These are phyloP conservation scores for Argyresthia goedartella DNA, from an alignment of 2,888 invertebrate species.

Conservation along the genomic window DNA sequence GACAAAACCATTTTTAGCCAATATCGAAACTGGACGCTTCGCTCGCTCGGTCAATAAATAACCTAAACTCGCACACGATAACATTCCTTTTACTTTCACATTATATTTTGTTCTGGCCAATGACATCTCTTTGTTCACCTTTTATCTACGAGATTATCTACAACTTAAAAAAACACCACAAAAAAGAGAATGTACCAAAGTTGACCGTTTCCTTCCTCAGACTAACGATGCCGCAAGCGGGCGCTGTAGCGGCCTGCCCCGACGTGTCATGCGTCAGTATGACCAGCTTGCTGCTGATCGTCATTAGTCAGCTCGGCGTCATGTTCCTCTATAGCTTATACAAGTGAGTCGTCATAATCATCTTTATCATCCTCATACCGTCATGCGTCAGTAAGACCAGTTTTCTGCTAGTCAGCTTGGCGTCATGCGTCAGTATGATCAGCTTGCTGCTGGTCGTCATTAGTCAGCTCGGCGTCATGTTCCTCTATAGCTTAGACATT, in stretches of 20 bases:
- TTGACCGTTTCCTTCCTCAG: conserved; percentile 8
- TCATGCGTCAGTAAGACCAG: conserved; percentile 81
- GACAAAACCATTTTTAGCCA: too few relatives aligned
- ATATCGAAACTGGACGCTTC: too few relatives aligned
- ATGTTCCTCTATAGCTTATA: conserved; percentile 84
- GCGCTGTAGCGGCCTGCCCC: conserved; percentile 65
- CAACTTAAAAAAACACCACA: too few relatives aligned
- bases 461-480: conserved; percentile 78
- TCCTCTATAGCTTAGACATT: conserved; percentile 86
- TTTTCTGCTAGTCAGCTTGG: conserved; percentile 69
- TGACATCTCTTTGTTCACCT: background rate
- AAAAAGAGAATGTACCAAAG: too few relatives aligned
- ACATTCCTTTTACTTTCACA: too few relatives aligned
- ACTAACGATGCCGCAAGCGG: conserved; percentile 25
- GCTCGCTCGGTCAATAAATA: too few relatives aligned
- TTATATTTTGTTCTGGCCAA: too few relatives aligned
- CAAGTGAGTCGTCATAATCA: conserved; percentile 69
- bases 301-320: conserved; percentile 78
- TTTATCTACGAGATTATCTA: too few relatives aligned
- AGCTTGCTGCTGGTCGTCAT: conserved; percentile 54
- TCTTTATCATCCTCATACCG: too few relatives aligned
- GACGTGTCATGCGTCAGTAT: conserved; percentile 78
- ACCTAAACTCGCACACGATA: too few relatives aligned
- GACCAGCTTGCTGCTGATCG: conserved; percentile 77
- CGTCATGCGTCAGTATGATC: too few relatives aligned